These are phyloP conservation scores for Argentina silus DNA, from an alignment of 2,797 vertebrate species.

Conservation along the genomic window DNA sequence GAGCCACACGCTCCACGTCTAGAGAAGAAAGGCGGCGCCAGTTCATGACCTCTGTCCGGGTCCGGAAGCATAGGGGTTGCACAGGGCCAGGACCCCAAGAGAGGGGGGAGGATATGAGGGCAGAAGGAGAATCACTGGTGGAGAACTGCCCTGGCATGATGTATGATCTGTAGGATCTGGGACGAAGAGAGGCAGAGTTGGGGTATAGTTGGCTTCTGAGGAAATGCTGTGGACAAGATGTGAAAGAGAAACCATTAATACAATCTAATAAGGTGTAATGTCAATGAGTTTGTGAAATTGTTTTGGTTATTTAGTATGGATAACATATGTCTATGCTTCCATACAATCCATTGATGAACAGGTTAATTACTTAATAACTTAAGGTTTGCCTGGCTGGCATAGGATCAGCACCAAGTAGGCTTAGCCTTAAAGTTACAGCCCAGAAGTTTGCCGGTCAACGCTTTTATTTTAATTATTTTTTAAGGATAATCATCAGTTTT, in stretches of 20 bases:
- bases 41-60: conserved; percentile 64
- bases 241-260: neutral
- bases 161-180: neutral
- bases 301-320: no score
- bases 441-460: no score
- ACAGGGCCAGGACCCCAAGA: conserved; percentile 21
- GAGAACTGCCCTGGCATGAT: conserved; percentile 53
- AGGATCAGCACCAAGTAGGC: neutral
- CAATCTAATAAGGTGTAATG: neutral
- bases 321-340: no score
- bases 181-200: conserved; percentile 21
- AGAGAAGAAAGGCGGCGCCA: conserved; percentile 76
- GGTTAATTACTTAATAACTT: neutral
- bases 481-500: no score
- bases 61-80: conserved; percentile 75
- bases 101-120: conserved; percentile 9
- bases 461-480: no score
- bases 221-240: conserved; percentile 53
- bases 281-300: no score
- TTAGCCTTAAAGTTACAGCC: no score
- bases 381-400: neutral
- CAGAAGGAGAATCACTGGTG: conserved; percentile 18
- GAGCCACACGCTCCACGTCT: conserved; percentile 74
- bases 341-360: neutral
- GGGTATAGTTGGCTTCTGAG: conserved; percentile 42